These are phyloP conservation scores for Corvus moneduloides DNA, from an alignment of 2,113 vertebrate genomes.

Conservation along the genomic window DNA sequence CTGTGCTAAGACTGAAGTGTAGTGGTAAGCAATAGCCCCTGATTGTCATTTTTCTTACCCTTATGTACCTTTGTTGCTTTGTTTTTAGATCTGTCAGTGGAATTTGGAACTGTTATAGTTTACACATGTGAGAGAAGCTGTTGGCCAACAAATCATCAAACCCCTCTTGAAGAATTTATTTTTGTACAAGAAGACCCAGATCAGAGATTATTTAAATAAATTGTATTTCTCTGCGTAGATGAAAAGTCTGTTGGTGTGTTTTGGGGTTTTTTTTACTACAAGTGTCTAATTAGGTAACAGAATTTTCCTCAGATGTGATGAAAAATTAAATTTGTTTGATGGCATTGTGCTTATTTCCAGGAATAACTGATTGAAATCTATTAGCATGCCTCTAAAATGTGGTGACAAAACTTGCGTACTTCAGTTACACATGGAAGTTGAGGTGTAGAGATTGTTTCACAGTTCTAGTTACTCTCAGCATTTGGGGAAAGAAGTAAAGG, in stretches of 20 bases:
- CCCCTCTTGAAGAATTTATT: conserved; percentile 78
- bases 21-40: not conserved
- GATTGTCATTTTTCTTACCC: not conserved
- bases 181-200: conserved; percentile 85
- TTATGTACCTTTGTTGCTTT: not conserved
- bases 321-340: not conserved
- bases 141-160: conserved; percentile 72
- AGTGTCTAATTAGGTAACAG: not conserved
- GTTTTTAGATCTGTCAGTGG: conserved; percentile 73
- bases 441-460: not conserved
- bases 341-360: not conserved
- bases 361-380: not conserved
- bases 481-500: not conserved
- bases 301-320: not conserved
- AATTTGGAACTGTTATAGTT: conserved; percentile 82
- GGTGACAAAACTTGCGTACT: not conserved
- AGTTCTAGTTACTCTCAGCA: not conserved
- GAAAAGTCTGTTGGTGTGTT: not conserved
- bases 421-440: rapidly evolving
- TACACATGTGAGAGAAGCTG: conserved; percentile 86
- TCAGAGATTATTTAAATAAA: conserved; percentile 81
- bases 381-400: not conserved
- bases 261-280: not conserved
- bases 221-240: not conserved
- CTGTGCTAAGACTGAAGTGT: not conserved